Conservation (phyloP, 2,888 invertebrate species). For the Brachyopa scutellaris region DNA sequence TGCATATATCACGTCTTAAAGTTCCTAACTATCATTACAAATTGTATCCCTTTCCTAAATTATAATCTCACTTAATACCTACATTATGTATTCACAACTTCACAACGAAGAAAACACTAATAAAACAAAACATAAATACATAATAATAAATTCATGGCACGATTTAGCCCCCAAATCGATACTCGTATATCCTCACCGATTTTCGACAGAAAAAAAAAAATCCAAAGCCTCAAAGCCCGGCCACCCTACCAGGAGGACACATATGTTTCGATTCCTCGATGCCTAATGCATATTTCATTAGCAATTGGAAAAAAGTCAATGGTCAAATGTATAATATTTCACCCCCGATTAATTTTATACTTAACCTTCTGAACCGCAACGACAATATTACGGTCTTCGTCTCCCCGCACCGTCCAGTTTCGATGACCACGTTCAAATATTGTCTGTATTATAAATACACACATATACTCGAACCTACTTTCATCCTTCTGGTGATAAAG, state of each 20-base stretch:
- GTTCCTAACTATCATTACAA: no score
- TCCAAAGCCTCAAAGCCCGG: no score
- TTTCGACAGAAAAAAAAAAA: conserved; percentile 27
- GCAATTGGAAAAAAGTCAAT: conserved; percentile 59
- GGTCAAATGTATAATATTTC: conserved; percentile 65
- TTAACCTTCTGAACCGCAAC: conserved; percentile 63
- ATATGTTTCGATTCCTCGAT: conserved; percentile 42
- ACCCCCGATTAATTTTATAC: conserved; percentile 62
- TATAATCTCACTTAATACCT: no score
- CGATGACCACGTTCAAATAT: no score
- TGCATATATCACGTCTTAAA: no score
- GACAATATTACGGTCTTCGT: conserved; percentile 26
- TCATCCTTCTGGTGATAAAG: neutral
- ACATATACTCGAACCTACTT: no score
- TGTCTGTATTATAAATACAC: no score
- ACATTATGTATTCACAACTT: no score
- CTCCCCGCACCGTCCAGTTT: no score
- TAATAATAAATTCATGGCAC: conserved; percentile 19
- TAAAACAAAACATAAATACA: conserved; percentile 28
- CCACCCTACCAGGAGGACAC: conserved; percentile 27
- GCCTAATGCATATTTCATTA: conserved; percentile 58
- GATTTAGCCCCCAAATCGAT: conserved; percentile 37
- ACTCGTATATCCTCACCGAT: neutral
- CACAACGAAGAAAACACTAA: neutral
- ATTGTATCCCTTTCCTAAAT: no score